These are phyloP conservation scores for Meteorus colon DNA, from an alignment of 2,888 invertebrate genomes.

Conservation along the genomic window DNA sequence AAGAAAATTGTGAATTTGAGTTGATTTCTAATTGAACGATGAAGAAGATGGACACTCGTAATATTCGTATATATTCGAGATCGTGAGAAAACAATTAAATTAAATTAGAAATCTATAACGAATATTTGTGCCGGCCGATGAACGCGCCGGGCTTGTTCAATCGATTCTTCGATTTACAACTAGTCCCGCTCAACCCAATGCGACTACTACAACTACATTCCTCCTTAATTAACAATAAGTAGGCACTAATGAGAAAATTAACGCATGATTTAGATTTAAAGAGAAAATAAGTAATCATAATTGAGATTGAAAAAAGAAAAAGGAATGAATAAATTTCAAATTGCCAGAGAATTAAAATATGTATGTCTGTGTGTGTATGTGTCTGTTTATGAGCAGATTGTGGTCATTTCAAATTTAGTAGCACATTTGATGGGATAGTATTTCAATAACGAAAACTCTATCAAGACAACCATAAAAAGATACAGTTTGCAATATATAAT, in stretches of 20 bases:
- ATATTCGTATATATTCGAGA: not conserved
- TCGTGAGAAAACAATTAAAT: not conserved
- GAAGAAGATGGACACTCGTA: not conserved
- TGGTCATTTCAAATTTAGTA: not conserved
- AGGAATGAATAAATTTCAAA: slow-evolving; percentile 31
- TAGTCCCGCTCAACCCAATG: slow-evolving; percentile 38
- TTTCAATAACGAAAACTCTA: slow-evolving; percentile 17
- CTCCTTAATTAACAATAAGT: slow-evolving; percentile 69
- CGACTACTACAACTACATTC: slow-evolving; percentile 69
- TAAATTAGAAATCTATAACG: slow-evolving; percentile 31
- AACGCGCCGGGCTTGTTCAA: slow-evolving; percentile 61
- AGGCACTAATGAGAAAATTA: slow-evolving; percentile 63
- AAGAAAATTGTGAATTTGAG: slow-evolving; percentile 19
- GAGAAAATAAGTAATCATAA: slow-evolving; percentile 31
- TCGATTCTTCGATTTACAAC: slow-evolving; percentile 54
- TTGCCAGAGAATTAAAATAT: slow-evolving; percentile 32
- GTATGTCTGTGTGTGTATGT: not conserved
- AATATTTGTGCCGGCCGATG: slow-evolving; percentile 59
- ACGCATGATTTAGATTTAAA: slow-evolving; percentile 35
- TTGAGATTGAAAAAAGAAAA: slow-evolving; percentile 2
- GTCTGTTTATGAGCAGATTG: not conserved
- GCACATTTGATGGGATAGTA: slow-evolving; percentile 38
- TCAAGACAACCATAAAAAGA: slow-evolving; percentile 20
- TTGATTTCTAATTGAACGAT: not conserved
- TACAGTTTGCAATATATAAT: slow-evolving; percentile 53